Percentiles rank a stretch among this genome's conserved stretches.
phyloP scores from a whole-genome alignment of 2,797 vertebrate genomes.

The Takifugu rubripes region DNA sequence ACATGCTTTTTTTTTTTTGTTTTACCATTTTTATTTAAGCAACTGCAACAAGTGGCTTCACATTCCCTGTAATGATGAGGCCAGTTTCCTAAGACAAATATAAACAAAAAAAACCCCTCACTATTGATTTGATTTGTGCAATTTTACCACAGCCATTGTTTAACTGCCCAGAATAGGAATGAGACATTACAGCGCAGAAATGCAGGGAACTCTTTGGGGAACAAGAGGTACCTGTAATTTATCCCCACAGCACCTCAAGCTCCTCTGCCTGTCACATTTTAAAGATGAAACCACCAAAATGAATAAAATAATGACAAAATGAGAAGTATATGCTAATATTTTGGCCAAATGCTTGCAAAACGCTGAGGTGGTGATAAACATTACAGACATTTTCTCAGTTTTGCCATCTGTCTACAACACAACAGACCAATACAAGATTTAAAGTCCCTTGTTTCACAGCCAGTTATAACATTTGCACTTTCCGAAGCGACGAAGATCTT shows the following conservation, averaged over 20 bases:
- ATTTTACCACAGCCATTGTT: constrained; percentile 60
- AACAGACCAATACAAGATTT: constrained; percentile 24
- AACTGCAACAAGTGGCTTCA: constrained; percentile 15
- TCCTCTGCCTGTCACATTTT: too few species aligned
- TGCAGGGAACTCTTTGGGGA: constrained; percentile 62
- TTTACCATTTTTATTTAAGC: constrained; percentile 15
- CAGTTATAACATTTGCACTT: constrained; percentile 19
- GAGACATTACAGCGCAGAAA: constrained; percentile 45
- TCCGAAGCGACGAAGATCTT: background rate
- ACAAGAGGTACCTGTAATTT: constrained; percentile 33
- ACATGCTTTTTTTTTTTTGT: constrained; percentile 36
- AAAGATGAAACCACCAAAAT: too few species aligned
- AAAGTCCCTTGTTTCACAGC: constrained; percentile 25
- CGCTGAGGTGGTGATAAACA: constrained; percentile 20
- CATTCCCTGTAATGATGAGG: constrained; percentile 18
- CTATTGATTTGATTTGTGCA: constrained; percentile 61
- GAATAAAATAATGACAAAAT: too few species aligned
- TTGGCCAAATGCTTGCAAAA: constrained; percentile 10
- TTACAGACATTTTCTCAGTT: constrained; percentile 19
- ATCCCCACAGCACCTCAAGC: too few species aligned
- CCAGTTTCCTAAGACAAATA: constrained; percentile 15
- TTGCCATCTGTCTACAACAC: constrained; percentile 16
- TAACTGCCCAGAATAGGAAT: constrained; percentile 38
- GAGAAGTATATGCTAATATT: too few species aligned
- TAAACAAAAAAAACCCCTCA: constrained; percentile 14